Evolutionary conservation across 2,888 invertebrate species (phyloP).

Genomic region (Barypeithes pellucidus): DNA sequence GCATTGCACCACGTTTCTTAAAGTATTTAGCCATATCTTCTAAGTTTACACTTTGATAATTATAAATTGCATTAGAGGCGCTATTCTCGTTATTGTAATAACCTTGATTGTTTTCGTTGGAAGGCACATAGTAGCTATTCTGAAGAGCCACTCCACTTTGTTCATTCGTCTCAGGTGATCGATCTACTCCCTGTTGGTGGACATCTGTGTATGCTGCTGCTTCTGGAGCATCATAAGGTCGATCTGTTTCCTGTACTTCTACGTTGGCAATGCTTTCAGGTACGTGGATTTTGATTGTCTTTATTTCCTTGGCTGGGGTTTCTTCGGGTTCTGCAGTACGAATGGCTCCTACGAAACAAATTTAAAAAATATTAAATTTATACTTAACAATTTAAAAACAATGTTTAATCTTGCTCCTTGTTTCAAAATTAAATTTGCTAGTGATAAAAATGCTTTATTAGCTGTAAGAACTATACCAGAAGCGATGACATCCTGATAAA

Average conservation of each 20-base stretch:
- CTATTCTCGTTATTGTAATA: conserved; percentile 19
- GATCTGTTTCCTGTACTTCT: conserved; percentile 55
- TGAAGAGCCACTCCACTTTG: not conserved
- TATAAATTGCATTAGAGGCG: conserved; percentile 11
- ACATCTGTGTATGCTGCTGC: not conserved
- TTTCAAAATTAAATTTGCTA: too few species aligned
- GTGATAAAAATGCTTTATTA: too few species aligned
- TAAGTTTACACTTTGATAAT: conserved; percentile 43
- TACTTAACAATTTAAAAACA: too few species aligned
- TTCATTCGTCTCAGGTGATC: not conserved
- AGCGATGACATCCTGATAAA: too few species aligned
- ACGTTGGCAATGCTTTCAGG: conserved; percentile 55
- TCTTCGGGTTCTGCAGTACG: conserved; percentile 38
- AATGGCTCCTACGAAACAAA: conserved; percentile 40
- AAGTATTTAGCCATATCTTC: conserved; percentile 49
- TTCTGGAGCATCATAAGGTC: conserved; percentile 34
- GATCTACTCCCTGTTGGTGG: not conserved
- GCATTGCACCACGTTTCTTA: conserved; percentile 35
- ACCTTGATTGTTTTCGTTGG: not conserved
- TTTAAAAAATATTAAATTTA: not conserved
- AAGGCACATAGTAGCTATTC: conserved; percentile 25
- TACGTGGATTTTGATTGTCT: conserved; percentile 56
- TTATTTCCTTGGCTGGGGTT: conserved; percentile 47
- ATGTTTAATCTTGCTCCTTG: too few species aligned
- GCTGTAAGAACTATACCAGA: too few species aligned